Base-by-base conservation (phyloP, 1,140 invertebrate species). In the Mya arenaria region DNA sequence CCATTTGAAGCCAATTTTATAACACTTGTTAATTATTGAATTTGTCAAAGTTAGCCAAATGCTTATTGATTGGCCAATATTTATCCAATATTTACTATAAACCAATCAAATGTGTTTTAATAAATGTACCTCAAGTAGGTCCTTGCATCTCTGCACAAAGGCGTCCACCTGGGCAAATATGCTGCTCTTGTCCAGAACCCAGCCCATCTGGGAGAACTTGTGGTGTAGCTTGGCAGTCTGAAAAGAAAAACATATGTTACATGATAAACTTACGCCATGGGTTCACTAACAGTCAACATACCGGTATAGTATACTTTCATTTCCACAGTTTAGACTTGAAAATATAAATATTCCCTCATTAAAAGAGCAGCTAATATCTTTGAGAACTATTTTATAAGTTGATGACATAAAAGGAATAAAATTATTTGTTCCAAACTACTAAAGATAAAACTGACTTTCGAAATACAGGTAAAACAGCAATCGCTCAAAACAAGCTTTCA, bases 151-250 rank as follows among this genome's bases (percentile, higher is more conserved):
- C 91, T 96, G 95, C 44, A 97, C 95, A 89, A 97, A 98, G 0
- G 96, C 96, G 89, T 98, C 96, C 19, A 97, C 94, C 86, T 97
- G 96, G 87, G 96, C 96, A 92, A 98, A 97, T 85, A 98, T 96
- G 1, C 95, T 94, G n/a, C 95, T 95, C 60, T 94, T 94, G 85
- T 97, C 95, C 55, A 98, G 89, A 19, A 95, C 92, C 97, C 97
- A 98, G 32, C 90, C 89, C 36, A 87, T 84, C 25, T 85, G 74
- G 4, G 92, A 92, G 83, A 91, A 92, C 84, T 90, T 92, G 83
- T 93, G 89, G 80, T 94, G 93, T 28, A 93, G 85, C 71, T 89
- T 89, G 37, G 92, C 84, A 17, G 88, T 91, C 92, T 93, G 87
- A 17, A 81, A 83, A 75, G 25, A 39, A 23, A 19, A 83, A 68